A percentile compares a stretch with the other conserved stretches of the same genome.
phyloP scores from a whole-genome alignment of 2,797 vertebrate genomes.

The Oryzias dopingdopingensis region DNA sequence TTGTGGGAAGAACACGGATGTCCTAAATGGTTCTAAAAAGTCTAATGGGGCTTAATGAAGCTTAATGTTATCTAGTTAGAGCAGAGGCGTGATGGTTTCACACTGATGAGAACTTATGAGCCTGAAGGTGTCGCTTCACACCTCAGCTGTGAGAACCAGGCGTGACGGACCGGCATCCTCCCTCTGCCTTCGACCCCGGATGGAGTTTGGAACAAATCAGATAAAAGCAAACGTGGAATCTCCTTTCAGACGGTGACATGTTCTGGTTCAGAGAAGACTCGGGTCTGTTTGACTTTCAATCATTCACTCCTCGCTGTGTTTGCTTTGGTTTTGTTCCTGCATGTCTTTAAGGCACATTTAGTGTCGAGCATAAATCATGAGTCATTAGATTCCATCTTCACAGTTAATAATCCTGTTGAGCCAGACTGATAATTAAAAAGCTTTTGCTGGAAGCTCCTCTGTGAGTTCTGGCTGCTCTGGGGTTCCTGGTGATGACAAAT shows the following conservation, averaged over 20 bases:
- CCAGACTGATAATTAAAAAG: neutral
- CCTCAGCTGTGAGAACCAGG: constrained; percentile 72
- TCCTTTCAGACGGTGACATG: neutral
- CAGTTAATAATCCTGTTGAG: constrained; percentile 7
- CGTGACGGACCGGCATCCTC: constrained; percentile 21
- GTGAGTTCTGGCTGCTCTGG: neutral
- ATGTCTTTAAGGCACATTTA: neutral
- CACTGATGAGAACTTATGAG: constrained; percentile 65
- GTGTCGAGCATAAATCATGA: constrained; percentile 4
- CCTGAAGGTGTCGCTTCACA: constrained; percentile 71
- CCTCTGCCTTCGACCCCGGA: neutral
- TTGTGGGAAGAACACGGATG: neutral
- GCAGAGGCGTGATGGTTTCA: constrained; percentile 72
- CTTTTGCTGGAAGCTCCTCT: neutral
- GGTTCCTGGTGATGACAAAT: neutral
- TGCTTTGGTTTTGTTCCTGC: constrained; percentile 1
- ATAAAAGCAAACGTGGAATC: no score
- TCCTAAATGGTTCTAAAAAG: constrained; percentile 9
- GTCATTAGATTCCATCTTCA: neutral
- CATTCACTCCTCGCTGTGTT: neutral
- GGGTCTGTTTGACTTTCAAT: neutral
- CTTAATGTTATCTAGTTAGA: constrained; percentile 57
- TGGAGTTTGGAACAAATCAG: no score
- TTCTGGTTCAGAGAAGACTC: neutral
- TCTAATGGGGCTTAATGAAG: constrained; percentile 61